Evolutionary conservation across 2,797 vertebrate species (phyloP), one percentile per base, ranked within the genome.

Genomic region (Acipenser transmontanus): DNA sequence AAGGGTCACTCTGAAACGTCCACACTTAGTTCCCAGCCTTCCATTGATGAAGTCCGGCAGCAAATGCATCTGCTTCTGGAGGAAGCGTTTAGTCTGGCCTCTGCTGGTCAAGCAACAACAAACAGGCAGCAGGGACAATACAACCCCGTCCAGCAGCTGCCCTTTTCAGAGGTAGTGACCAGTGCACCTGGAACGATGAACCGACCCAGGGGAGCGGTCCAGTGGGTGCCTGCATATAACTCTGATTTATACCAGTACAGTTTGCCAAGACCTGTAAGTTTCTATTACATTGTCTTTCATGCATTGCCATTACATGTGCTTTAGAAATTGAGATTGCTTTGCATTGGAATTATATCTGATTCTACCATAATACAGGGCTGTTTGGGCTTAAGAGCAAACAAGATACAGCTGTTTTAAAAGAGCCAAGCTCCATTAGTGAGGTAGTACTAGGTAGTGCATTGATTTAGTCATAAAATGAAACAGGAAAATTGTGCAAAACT

Each of bases 11-110:
- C 97, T 0, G 95, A 97, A 88, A 96, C 97, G 0, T 99, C 97
- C 67, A 99, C 96, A 0, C 82, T 99, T 80, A 99, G 97, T 87
- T 99, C 97, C n/a, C 97, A 99, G 88, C 97, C 97, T 0, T 99
- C 97, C 66, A 99, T 99, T 67, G 94, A 99, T 7, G 97, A 99
- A 81, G 97, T 99, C 72, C 87, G 97, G 20, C 96, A 98, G 73
- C 97, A 99, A 88, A 99, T 99, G 97, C 97, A 99, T 80, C 89
- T 99, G 85, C 89, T 99, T 68, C 86, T 99, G 80, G 97, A 98
- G 79, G 96, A 99, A 78, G 97, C 97, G 13, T 99, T 99, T 85
- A 99, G 95, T 80, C 84, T 99, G 83, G 97, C 96, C 2, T 97
- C 97, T 0, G 93, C 95, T 0, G 95, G 96, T 50, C 96, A 95